Percentiles rank a stretch among this genome's conserved stretches.
Evolutionary conservation across 2,113 vertebrate genomes (phyloP).

Genomic region (Coryphaenoides rupestris): DNA sequence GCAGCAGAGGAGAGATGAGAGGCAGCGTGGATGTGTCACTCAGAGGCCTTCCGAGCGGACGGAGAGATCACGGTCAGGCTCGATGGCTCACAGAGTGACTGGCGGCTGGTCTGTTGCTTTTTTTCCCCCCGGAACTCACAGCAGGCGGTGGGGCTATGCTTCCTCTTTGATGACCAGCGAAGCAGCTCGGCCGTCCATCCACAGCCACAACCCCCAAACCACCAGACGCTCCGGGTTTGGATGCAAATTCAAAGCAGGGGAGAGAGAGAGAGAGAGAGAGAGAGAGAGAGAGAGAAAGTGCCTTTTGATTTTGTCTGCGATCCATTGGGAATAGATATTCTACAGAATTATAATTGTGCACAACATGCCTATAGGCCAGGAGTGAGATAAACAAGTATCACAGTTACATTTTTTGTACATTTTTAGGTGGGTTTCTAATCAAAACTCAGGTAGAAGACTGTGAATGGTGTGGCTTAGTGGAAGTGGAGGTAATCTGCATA

Average conservation of each 20-base stretch:
- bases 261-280: constrained; percentile 11
- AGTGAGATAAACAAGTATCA: no score
- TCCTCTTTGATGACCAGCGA: constrained; percentile 4
- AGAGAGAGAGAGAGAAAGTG: constrained; percentile 3
- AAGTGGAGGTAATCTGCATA: no score
- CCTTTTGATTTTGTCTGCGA: no score
- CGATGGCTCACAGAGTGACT: constrained; percentile 18
- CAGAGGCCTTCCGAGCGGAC: constrained; percentile 24
- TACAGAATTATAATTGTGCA: no score
- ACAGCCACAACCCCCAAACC: no score
- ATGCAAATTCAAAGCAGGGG: constrained; percentile 27
- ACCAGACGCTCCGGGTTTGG: constrained; percentile 29
- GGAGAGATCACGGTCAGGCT: constrained; percentile 29
- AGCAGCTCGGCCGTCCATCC: not conserved
- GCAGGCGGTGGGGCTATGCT: not conserved
- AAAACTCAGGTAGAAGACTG: no score
- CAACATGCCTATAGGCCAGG: no score
- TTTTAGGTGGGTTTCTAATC: no score
- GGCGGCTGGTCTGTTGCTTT: not conserved
- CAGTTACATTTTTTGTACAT: no score
- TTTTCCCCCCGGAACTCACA: constrained; percentile 5
- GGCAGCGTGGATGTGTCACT: constrained; percentile 10
- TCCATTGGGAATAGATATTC: no score
- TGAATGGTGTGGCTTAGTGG: no score
- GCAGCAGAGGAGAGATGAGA: no score